Conservation (phyloP, 2,888 invertebrate species). For the Ophion ellenae region DNA sequence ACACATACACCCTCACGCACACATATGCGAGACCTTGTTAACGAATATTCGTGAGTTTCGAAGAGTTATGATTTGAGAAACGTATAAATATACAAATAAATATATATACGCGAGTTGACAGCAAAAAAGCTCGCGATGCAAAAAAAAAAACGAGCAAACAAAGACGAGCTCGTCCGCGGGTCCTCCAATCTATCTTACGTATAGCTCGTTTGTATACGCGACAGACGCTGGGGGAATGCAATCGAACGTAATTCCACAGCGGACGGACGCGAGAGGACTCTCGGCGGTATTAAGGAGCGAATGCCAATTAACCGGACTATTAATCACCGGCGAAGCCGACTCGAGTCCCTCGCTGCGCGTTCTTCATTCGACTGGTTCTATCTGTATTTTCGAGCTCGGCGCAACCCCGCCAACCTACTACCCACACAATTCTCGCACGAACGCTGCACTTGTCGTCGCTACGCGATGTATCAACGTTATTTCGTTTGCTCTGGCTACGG, state of each 20-base stretch:
- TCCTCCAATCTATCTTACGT: constrained; percentile 45
- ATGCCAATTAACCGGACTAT: constrained; percentile 61
- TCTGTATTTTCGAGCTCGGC: constrained; percentile 34
- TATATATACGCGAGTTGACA: not conserved
- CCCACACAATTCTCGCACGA: not conserved
- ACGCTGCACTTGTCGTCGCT: constrained; percentile 9
- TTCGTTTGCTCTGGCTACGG: not conserved
- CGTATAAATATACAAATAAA: too few relatives aligned
- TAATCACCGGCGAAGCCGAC: constrained; percentile 54
- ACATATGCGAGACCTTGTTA: not conserved
- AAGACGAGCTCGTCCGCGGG: constrained; percentile 23
- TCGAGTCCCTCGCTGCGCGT: constrained; percentile 10
- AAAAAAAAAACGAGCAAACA: too few relatives aligned
- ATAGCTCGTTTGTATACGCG: constrained; percentile 19
- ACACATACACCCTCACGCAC: too few relatives aligned
- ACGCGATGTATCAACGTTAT: constrained; percentile 12
- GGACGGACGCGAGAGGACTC: constrained; percentile 42
- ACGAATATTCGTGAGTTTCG: constrained; percentile 1
- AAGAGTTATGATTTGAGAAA: not conserved
- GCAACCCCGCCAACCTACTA: constrained; percentile 17
- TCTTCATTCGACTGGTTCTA: constrained; percentile 23
- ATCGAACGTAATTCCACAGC: constrained; percentile 52
- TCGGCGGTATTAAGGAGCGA: constrained; percentile 62
- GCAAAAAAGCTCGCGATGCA: not conserved
- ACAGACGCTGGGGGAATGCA: constrained; percentile 50